Evolutionary conservation across 1,140 invertebrate species (phyloP).

Genomic region (Maconellicoccus hirsutus): DNA sequence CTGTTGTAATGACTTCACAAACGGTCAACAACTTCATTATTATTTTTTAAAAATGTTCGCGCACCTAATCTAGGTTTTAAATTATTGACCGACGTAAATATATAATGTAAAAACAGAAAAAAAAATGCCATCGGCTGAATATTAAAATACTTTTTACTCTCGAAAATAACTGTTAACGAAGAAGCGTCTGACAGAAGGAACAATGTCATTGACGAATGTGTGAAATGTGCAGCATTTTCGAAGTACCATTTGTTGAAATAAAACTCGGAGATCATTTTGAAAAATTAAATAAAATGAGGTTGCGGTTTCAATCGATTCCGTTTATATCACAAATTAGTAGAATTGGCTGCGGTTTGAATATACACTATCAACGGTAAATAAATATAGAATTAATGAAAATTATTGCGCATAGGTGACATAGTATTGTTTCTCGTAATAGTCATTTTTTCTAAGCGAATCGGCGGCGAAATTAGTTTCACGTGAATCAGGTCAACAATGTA

Average conservation of each 20-base stretch:
- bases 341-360: background rate
- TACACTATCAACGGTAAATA: background rate
- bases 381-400: background rate
- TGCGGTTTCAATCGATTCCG: conserved; percentile 17
- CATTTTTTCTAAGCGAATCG: too few species aligned
- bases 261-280: background rate
- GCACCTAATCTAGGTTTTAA: background rate
- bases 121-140: background rate
- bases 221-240: background rate
- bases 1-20: background rate
- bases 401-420: background rate
- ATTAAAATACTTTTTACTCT: background rate
- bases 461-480: too few species aligned
- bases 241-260: background rate
- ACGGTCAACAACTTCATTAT: conserved; percentile 8
- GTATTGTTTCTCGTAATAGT: too few species aligned
- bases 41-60: background rate
- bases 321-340: conserved; percentile 13
- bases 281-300: conserved; percentile 21
- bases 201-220: conserved; percentile 21
- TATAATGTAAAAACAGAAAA: background rate
- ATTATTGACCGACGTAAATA: background rate
- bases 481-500: too few species aligned
- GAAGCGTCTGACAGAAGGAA: background rate
- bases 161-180: background rate